These are phyloP conservation scores for Littorina saxatilis DNA, from an alignment of 1,140 invertebrate species.

Conservation along the genomic window DNA sequence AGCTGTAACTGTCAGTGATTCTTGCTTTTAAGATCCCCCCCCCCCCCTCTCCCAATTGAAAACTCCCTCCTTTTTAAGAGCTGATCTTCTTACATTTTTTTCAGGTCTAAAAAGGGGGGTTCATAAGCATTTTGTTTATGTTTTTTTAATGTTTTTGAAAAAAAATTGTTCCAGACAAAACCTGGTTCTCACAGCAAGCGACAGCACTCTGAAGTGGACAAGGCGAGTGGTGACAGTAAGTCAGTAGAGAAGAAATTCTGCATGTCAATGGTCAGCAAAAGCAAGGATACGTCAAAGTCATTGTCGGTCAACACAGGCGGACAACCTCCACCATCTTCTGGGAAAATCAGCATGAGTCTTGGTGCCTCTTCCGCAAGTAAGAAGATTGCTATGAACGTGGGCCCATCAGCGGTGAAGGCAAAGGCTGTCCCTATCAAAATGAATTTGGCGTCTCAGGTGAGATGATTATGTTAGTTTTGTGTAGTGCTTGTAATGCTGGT, in stretches of 20 bases:
- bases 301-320: background rate
- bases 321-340: background rate
- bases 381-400: slow-evolving; percentile 11
- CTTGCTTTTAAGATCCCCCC: too few species aligned
- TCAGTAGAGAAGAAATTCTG: slow-evolving; percentile 22
- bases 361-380: background rate
- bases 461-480: too few species aligned
- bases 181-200: background rate
- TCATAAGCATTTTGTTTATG: too few species aligned
- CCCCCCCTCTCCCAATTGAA: too few species aligned
- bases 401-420: background rate
- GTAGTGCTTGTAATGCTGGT: too few species aligned
- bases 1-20: too few species aligned
- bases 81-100: too few species aligned
- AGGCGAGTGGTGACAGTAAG: background rate
- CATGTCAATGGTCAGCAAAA: background rate
- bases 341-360: background rate
- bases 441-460: slow-evolving; percentile 27
- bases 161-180: too few species aligned
- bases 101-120: too few species aligned
- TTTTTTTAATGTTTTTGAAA: too few species aligned
- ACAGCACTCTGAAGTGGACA: background rate
- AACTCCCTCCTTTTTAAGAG: too few species aligned
- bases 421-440: slow-evolving; percentile 31
- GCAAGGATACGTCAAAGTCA: too few species aligned